Percentiles rank a stretch among this genome's conserved stretches.
phyloP scores from a whole-genome alignment of 1,140 invertebrate genomes.

The Drosophila parvula region DNA sequence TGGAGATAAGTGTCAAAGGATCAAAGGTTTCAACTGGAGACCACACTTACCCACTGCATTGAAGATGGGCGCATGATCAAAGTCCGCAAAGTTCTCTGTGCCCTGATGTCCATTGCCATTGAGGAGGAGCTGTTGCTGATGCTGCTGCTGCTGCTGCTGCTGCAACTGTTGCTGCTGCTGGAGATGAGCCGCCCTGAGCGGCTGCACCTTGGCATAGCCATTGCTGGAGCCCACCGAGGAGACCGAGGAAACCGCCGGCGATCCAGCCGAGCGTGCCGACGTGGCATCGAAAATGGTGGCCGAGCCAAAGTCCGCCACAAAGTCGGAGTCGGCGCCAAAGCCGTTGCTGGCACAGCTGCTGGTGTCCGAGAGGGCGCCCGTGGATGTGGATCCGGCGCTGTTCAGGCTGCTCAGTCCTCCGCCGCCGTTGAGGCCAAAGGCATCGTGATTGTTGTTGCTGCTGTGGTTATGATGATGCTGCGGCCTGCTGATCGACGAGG shows the following conservation, averaged over 20 bases:
- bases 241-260: constrained; percentile 70
- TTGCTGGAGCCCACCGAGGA: constrained; percentile 71
- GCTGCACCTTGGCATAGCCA: constrained; percentile 82
- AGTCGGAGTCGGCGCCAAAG: constrained; percentile 85
- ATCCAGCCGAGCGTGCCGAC: constrained; percentile 69
- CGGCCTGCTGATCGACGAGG: constrained; percentile 72
- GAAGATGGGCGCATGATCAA: constrained; percentile 90
- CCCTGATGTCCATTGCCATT: constrained; percentile 52
- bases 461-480: constrained; percentile 63
- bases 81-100: constrained; percentile 88
- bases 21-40: neutral
- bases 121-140: constrained; percentile 45
- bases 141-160: constrained; percentile 40
- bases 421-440: constrained; percentile 49
- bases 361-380: constrained; percentile 75
- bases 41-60: constrained; percentile 85
- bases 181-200: constrained; percentile 68
- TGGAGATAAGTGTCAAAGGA: neutral
- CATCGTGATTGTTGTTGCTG: constrained; percentile 58
- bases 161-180: constrained; percentile 64
- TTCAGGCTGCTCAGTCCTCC: constrained; percentile 64
- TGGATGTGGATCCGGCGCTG: constrained; percentile 83
- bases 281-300: constrained; percentile 85
- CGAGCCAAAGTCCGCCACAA: constrained; percentile 88
- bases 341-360: constrained; percentile 82